Base-by-base conservation (phyloP, 2,888 invertebrate genomes). In the Operophtera brumata region DNA sequence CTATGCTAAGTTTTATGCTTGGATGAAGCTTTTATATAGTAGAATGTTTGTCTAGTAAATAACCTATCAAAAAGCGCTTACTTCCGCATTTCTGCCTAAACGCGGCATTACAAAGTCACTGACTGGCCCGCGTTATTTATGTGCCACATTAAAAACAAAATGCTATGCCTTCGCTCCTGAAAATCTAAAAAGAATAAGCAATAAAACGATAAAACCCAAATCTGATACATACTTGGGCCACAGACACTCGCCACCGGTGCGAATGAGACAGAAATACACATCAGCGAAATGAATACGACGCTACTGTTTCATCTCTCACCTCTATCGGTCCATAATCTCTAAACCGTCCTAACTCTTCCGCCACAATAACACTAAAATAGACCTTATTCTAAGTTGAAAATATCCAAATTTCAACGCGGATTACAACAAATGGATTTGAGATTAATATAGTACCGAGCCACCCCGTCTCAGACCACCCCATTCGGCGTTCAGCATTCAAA, bases 161-260 rank as follows among this genome's bases (percentile, higher is more conserved):
- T 89, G 88, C 89, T 90, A 88, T 87, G 88, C 88, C 85, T 87
- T 82, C 86, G 82, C 86, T 81, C 84, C 85, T 88, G 88, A 89
- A 90, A 90, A 90, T 90, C 89, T 89, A 90, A 90, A 89, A 90
- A 90, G 88, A 90, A 90, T 90, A 90, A 87, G 90, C 90, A 89
- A 89, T 90, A 90, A 90, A 90, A 90, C 88, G 88, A 89, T 90
- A 90, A 90, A 90, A 86, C 87, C 87, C 88, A 88, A 90, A 89
- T 90, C 90, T 88, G 90, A 90, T 90, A 90, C 90, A 89, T 86
- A 83, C 86, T 86, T 86, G 85, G 84, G 84, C 79, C 81, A 71
- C 81, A 83, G 84, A 78, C 80, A 82, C 86, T 85, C 83, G 81
- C 84, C 75, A 84, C 80, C 83, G 72, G 88, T 80, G 84, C 70